Evolutionary conservation across 2,888 invertebrate genomes (phyloP).

Genomic region (Gnatocerus cornutus): DNA sequence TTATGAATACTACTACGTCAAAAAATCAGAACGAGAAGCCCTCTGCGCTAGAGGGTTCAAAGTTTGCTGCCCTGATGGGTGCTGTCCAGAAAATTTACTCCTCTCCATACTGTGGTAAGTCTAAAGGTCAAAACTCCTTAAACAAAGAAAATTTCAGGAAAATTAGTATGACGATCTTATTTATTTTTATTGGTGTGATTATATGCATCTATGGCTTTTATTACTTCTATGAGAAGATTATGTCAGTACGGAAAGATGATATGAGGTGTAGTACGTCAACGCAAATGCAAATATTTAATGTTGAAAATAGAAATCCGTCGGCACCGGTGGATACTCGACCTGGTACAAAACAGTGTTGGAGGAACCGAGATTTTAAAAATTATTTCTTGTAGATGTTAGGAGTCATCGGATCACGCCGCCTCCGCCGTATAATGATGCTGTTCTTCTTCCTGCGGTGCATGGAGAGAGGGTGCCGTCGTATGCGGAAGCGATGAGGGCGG

Average conservation of each 20-base stretch:
- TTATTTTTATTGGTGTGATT: background rate
- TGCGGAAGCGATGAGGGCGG: no score
- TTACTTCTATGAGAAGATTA: constrained; percentile 1
- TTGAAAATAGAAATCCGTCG: background rate
- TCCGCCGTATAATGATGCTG: background rate
- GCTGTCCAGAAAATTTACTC: background rate
- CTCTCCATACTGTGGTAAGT: background rate
- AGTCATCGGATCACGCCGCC: background rate
- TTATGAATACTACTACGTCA: no score
- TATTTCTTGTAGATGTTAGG: background rate
- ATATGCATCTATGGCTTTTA: background rate
- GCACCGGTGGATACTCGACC: background rate
- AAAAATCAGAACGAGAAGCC: background rate
- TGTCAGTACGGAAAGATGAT: background rate
- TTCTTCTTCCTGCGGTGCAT: no score
- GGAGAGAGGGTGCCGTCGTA: no score
- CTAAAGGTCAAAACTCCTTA: background rate
- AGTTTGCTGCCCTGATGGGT: background rate
- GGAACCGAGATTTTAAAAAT: background rate
- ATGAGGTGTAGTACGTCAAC: background rate
- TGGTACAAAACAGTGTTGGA: background rate
- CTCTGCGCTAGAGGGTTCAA: background rate
- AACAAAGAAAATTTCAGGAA: background rate
- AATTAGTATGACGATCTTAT: background rate
- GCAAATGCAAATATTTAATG: constrained; percentile 4